A percentile compares a stretch with the other conserved stretches of the same genome.
These are phyloP conservation scores for Parazoanthus darwini DNA, from an alignment of 92 coral and sea anemone genomes.

Conservation along the genomic window DNA sequence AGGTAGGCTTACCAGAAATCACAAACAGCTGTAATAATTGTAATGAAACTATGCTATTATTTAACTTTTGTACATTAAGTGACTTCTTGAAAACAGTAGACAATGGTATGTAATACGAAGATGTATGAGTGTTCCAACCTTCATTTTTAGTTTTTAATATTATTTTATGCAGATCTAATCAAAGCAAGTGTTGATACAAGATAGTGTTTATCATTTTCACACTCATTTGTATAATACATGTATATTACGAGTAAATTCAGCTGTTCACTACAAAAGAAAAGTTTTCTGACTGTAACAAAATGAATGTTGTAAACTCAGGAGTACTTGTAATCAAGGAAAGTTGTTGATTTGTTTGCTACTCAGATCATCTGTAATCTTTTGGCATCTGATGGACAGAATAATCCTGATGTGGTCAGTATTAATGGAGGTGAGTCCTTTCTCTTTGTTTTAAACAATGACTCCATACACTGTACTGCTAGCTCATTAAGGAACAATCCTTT, in stretches of 20 bases:
- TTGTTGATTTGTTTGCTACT: neutral
- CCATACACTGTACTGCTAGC: no score
- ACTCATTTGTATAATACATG: neutral
- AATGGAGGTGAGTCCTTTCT: constrained; percentile 79
- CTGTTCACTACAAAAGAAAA: no score
- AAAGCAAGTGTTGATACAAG: neutral
- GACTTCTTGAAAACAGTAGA: no score
- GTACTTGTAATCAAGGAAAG: neutral
- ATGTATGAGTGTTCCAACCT: no score
- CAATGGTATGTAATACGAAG: no score
- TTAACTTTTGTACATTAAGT: no score
- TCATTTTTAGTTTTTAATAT: no score
- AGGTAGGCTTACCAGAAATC: constrained; percentile 55
- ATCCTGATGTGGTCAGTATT: constrained; percentile 84
- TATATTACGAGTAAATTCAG: no score
- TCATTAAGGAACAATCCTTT: no score
- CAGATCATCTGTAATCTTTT: constrained; percentile 81
- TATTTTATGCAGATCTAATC: neutral
- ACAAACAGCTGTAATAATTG: neutral
- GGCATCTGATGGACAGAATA: constrained; percentile 85
- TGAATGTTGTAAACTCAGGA: neutral
- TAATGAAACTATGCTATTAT: no score
- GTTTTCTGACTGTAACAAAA: no score
- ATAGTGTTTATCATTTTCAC: neutral
- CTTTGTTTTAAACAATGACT: no score